These are phyloP conservation scores for Trichogramma dendrolimi DNA, from an alignment of 2,888 invertebrate genomes.

Conservation along the genomic window DNA sequence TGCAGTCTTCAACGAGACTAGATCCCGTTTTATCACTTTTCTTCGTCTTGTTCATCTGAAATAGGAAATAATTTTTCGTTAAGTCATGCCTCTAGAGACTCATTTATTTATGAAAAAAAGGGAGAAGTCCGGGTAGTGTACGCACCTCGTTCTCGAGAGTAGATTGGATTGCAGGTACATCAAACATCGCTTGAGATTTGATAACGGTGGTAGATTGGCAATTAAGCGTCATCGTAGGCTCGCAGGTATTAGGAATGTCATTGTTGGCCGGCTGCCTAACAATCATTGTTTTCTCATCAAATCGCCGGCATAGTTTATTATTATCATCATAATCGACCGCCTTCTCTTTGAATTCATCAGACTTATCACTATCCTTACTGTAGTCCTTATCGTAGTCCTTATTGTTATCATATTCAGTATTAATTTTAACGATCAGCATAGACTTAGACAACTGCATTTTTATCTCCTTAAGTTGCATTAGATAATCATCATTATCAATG, in stretches of 20 bases:
- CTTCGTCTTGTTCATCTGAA: constrained; percentile 12
- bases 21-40: constrained; percentile 19
- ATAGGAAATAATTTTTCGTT: background rate
- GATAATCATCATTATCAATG: background rate
- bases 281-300: constrained; percentile 26
- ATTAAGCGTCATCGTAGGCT: constrained; percentile 53
- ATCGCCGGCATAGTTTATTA: constrained; percentile 31
- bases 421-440: constrained; percentile 43
- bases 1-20: constrained; percentile 27
- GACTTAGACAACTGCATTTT: constrained; percentile 42
- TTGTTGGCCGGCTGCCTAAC: constrained; percentile 34
- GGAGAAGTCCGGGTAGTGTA: no score
- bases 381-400: no score
- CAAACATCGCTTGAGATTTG: constrained; percentile 49
- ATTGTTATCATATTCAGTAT: no score
- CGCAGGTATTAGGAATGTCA: constrained; percentile 53
- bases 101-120: background rate
- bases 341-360: constrained; percentile 43
- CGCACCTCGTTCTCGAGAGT: constrained; percentile 17
- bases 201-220: constrained; percentile 45
- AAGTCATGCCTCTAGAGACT: background rate
- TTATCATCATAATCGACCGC: constrained; percentile 38
- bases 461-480: constrained; percentile 4
- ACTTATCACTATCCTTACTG: constrained; percentile 45
- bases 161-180: constrained; percentile 34